Evolutionary conservation across 2,113 vertebrate genomes (phyloP).

Genomic region (Bambusicola thoracicus): DNA sequence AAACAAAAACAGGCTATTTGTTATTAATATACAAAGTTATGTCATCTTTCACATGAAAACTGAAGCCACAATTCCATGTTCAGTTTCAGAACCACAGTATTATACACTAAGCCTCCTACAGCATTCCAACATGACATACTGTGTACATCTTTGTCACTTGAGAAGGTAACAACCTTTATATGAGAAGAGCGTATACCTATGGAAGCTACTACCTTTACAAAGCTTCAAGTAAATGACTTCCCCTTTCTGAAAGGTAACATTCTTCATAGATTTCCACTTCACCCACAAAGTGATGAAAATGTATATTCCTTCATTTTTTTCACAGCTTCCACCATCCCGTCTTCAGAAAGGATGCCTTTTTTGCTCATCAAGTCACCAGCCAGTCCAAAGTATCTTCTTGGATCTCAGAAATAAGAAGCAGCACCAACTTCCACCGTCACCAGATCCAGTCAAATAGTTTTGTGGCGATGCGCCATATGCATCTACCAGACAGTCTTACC

Average conservation of each 20-base stretch:
- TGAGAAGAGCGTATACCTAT: background rate
- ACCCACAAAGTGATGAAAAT: background rate
- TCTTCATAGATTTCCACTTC: constrained; percentile 41
- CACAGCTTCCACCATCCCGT: background rate
- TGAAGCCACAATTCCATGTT: background rate
- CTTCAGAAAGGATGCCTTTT: constrained; percentile 22
- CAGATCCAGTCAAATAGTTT: background rate
- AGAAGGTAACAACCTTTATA: background rate
- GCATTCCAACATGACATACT: background rate
- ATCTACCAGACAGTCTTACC: constrained; percentile 54
- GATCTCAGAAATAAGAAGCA: background rate
- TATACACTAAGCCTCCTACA: background rate
- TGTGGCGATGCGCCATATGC: background rate
- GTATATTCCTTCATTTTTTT: background rate
- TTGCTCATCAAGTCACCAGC: background rate
- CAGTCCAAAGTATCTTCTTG: background rate
- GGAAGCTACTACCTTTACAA: background rate
- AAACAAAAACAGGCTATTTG: background rate
- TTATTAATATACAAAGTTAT: background rate
- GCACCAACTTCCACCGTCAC: background rate
- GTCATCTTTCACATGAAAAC: background rate
- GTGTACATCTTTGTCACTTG: accelerated
- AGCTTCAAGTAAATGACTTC: background rate
- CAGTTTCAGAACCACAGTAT: background rate
- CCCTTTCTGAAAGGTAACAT: constrained; percentile 17